These are phyloP conservation scores for Enteromius viviparus DNA, from an alignment of 2,797 vertebrate genomes.

Conservation along the genomic window DNA sequence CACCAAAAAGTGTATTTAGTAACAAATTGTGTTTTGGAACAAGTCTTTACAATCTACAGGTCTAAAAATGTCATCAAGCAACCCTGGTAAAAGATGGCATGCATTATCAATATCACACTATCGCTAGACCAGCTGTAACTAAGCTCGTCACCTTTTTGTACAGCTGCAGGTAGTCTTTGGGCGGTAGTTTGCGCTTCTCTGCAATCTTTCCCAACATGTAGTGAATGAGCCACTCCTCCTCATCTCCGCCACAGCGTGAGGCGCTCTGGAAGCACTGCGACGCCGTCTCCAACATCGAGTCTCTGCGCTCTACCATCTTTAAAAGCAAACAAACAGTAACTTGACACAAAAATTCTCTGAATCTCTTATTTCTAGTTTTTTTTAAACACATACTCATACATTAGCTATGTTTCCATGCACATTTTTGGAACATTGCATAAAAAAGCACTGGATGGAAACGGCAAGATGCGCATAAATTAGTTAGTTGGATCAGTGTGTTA, in stretches of 20 bases:
- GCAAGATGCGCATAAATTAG: no score
- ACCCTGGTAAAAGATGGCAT: neutral
- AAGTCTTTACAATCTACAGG: neutral
- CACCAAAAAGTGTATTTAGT: no score
- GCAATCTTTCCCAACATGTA: conserved; percentile 99
- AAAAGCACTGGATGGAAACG: no score
- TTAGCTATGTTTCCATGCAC: no score
- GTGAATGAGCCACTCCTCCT: conserved; percentile 98
- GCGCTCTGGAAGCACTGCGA: conserved; percentile 91
- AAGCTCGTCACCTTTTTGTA: conserved; percentile 84
- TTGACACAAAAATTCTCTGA: neutral
- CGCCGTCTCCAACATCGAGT: conserved; percentile 92
- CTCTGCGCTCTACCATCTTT: conserved; percentile 91
- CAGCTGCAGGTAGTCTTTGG: conserved; percentile 86
- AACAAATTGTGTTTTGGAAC: neutral
- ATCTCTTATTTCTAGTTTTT: neutral
- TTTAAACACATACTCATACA: neutral
- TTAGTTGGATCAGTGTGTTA: no score
- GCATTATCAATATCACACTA: neutral
- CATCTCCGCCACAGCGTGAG: conserved; percentile 89
- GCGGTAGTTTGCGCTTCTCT: conserved; percentile 89
- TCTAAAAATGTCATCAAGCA: neutral
- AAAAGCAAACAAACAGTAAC: conserved; percentile 53
- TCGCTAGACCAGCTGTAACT: neutral
- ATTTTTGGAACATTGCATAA: no score